Percentiles rank a stretch among this genome's conserved stretches.
Evolutionary conservation across 2,113 vertebrate species (phyloP).

Genomic region (Mus pahari): DNA sequence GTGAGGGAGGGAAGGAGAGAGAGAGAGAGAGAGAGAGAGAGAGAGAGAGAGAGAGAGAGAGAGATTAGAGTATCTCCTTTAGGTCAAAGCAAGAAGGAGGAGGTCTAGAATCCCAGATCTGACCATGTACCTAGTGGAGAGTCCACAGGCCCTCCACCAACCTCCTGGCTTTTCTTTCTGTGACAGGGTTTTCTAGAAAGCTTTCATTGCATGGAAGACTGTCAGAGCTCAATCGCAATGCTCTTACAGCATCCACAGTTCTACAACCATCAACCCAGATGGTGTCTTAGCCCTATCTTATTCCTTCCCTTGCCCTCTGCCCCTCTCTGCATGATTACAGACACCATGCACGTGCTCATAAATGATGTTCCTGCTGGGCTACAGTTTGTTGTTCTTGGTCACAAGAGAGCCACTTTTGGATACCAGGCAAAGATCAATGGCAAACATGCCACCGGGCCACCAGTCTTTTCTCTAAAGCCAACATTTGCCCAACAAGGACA

Average conservation of each 20-base stretch:
- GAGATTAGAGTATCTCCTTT: neutral
- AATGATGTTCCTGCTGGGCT: neutral
- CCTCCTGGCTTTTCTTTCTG: neutral
- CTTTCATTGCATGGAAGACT: neutral
- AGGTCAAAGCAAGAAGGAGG: neutral
- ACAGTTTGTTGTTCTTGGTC: neutral
- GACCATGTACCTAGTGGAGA: neutral
- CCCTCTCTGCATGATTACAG: neutral
- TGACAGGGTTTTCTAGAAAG: neutral
- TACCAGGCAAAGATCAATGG: neutral
- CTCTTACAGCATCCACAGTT: neutral
- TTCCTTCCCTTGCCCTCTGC: neutral
- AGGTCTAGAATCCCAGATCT: neutral
- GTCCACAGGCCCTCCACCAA: neutral
- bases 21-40: neutral
- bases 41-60: neutral
- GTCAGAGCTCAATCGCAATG: neutral
- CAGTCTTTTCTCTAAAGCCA: neutral
- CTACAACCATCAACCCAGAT: neutral
- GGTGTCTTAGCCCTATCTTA: neutral
- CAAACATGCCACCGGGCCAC: neutral
- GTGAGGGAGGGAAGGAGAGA: rapidly evolving
- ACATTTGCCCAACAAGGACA: neutral
- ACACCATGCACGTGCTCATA: neutral
- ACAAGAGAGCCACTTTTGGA: neutral